phyloP scores from a whole-genome alignment of 2,888 invertebrate species.

The Gastrophysa polygoni region DNA sequence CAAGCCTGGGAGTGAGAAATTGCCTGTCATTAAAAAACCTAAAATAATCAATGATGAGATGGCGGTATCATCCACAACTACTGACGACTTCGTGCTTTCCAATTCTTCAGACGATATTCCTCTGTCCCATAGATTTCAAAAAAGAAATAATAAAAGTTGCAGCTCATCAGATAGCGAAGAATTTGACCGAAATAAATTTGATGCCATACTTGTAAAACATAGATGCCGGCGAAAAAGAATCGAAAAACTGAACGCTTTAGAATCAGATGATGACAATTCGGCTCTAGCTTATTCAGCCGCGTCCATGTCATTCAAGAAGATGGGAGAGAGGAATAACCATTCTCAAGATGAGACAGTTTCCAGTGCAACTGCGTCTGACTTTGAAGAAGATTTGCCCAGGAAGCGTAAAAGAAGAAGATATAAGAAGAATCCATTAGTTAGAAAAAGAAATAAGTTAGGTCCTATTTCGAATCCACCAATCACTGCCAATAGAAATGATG shows the following conservation, averaged over 20 bases:
- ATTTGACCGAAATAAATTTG: background rate
- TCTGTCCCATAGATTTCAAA: background rate
- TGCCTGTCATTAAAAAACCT: slow-evolving; percentile 9
- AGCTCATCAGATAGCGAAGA: background rate
- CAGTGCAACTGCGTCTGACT: slow-evolving; percentile 23
- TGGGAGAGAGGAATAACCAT: slow-evolving; percentile 3
- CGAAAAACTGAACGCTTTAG: background rate
- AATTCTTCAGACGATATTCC: slow-evolving; percentile 5
- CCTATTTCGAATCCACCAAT: slow-evolving; percentile 1
- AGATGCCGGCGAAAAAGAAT: slow-evolving; percentile 13
- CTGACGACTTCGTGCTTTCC: slow-evolving; percentile 20
- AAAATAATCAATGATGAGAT: slow-evolving; percentile 35
- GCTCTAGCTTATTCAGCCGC: slow-evolving; percentile 16
- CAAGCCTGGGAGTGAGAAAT: background rate
- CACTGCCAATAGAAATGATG: slow-evolving; percentile 26
- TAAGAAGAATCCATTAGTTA: background rate
- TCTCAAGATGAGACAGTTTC: slow-evolving; percentile 31
- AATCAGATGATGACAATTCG: slow-evolving; percentile 13
- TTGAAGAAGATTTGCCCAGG: slow-evolving; percentile 12
- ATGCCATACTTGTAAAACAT: background rate
- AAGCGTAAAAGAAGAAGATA: slow-evolving; percentile 20
- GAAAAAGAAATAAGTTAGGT: slow-evolving; percentile 15
- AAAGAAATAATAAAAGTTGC: background rate
- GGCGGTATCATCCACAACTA: slow-evolving; percentile 37
- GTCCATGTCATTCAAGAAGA: slow-evolving; percentile 23